A percentile compares a stretch with the other conserved stretches of the same genome.
Conservation (phyloP, 2,797 vertebrate species). For the Cryptoprocta ferox region DNA sequence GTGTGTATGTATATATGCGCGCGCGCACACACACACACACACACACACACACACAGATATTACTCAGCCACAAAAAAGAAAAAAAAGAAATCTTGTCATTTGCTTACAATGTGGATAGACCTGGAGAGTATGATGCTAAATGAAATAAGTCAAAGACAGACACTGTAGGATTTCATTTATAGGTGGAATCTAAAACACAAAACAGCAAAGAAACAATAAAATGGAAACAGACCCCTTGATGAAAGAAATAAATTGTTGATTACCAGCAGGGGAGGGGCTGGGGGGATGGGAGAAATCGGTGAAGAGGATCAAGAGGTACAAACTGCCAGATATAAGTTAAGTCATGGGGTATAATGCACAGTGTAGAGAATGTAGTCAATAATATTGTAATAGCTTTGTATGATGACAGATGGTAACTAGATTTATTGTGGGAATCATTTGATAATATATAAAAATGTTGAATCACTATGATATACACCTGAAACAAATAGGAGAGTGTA, state of each 20-base stretch:
- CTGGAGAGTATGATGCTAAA: not conserved
- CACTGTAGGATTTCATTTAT: not conserved
- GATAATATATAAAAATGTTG: not conserved
- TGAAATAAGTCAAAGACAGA: not conserved
- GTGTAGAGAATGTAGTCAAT: not conserved
- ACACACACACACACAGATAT: not conserved
- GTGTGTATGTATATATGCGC: not conserved
- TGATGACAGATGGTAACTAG: not conserved
- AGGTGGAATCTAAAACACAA: not conserved
- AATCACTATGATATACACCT: not conserved
- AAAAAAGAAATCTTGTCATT: not conserved
- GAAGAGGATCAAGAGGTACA: not conserved
- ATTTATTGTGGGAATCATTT: not conserved
- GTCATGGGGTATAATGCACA: not conserved
- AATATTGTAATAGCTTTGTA: not conserved
- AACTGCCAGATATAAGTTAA: not conserved
- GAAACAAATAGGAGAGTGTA: not conserved
- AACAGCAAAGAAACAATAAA: not conserved
- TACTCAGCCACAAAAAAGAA: not conserved
- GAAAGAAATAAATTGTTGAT: not conserved
- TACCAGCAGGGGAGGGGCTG: not conserved
- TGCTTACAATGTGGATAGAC: not conserved
- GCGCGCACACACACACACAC: fast-evolving
- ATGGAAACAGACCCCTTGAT: not conserved
- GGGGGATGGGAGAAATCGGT: not conserved